Percentiles rank a stretch among this genome's conserved stretches.
phyloP scores from a whole-genome alignment of 2,797 vertebrate genomes.

The Buceros bicornis region DNA sequence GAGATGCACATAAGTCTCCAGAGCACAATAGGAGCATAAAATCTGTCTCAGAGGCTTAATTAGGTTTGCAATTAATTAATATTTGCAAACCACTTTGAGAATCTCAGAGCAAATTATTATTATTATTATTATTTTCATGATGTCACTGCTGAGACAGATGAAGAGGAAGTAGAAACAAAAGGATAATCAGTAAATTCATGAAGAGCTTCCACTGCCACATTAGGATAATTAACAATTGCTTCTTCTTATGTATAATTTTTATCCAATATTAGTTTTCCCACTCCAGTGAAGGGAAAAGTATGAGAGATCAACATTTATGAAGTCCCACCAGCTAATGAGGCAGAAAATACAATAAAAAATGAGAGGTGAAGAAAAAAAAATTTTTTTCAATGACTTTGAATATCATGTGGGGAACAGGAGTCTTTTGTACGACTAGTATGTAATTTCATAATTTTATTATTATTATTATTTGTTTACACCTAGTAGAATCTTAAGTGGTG shows the following conservation, averaged over 20 bases:
- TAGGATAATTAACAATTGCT: slow-evolving; percentile 37
- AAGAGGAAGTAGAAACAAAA: slow-evolving; percentile 60
- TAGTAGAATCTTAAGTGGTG: slow-evolving; percentile 50
- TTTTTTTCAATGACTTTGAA: background rate
- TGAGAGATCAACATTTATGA: background rate
- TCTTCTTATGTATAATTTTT: slow-evolving; percentile 7
- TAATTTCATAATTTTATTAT: slow-evolving; percentile 9
- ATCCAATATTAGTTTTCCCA: slow-evolving; percentile 26
- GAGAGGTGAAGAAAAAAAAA: background rate
- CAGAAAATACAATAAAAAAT: background rate
- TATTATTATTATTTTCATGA: slow-evolving; percentile 61
- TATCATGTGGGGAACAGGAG: background rate
- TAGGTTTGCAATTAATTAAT: slow-evolving; percentile 67
- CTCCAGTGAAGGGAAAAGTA: background rate
- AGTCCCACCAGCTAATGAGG: background rate
- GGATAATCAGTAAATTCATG: slow-evolving; percentile 6
- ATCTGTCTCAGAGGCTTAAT: slow-evolving; percentile 68
- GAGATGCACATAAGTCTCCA: slow-evolving; percentile 16
- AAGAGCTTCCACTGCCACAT: background rate
- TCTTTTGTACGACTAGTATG: background rate
- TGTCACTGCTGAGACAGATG: slow-evolving; percentile 21
- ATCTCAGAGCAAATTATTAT: slow-evolving; percentile 56
- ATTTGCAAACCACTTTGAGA: slow-evolving; percentile 65
- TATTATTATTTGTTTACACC: slow-evolving; percentile 45
- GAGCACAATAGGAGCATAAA: slow-evolving; percentile 43